These are phyloP conservation scores for Parambassis ranga DNA, from an alignment of 2,797 vertebrate species.

Conservation along the genomic window DNA sequence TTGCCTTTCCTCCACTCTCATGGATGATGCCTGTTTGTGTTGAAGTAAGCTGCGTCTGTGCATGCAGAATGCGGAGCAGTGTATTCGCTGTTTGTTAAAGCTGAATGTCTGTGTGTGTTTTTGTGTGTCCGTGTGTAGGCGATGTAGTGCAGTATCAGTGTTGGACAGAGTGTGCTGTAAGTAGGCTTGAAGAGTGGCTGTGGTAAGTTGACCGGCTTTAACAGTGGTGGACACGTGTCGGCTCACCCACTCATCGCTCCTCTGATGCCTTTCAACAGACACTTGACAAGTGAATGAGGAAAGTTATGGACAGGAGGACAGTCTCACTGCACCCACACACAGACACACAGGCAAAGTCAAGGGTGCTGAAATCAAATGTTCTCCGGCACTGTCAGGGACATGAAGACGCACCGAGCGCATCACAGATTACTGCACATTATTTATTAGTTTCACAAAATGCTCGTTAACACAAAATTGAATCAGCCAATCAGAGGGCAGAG, in stretches of 20 bases:
- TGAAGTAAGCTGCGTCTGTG: no score
- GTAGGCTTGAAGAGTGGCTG: conserved; percentile 42
- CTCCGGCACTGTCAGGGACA: not conserved
- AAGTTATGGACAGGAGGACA: conserved; percentile 37
- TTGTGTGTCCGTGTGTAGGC: conserved; percentile 45
- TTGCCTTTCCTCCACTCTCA: not conserved
- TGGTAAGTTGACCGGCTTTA: conserved; percentile 31
- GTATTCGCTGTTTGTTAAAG: conserved; percentile 13
- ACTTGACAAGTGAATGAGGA: conserved; percentile 45
- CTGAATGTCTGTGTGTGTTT: not conserved
- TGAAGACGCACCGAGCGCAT: not conserved
- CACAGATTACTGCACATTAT: no score
- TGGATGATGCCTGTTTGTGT: not conserved
- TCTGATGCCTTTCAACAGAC: conserved; percentile 51
- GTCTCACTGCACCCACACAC: conserved; percentile 45
- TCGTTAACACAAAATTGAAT: no score
- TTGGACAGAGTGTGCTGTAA: conserved; percentile 31
- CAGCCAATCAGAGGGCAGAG: no score
- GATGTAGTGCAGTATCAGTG: conserved; percentile 39
- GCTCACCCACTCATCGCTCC: conserved; percentile 60
- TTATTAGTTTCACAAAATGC: no score
- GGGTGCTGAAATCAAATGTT: conserved; percentile 42
- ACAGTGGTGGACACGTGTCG: conserved; percentile 43
- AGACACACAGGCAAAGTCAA: conserved; percentile 27
- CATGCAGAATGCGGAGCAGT: not conserved